Evolutionary conservation across 2,113 vertebrate species (phyloP), one percentile per base, ranked within the genome.

Genomic region (Spermophilus dauricus): DNA sequence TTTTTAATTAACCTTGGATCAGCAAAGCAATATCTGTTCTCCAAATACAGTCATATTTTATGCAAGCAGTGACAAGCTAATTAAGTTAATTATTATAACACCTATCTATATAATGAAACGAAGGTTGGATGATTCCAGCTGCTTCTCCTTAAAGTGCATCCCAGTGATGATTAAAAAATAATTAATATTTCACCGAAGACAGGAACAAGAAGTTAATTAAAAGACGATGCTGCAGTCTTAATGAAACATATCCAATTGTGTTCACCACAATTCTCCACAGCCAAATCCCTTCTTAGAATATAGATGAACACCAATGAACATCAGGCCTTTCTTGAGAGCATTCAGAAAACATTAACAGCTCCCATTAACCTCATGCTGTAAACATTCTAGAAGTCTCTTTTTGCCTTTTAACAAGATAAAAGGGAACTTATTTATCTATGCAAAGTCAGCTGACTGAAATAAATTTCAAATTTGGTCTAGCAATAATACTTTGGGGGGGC

Each of bases 171-270:
- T 99, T 99, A 99, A 99, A 99, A 99, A 98, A 98, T 99, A 99
- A 99, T 99, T 99, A 99, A 98, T 98, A 98, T 98, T 98, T 98
- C 97, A 98, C 98, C 98, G 98, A 98, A 98, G 98, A 98, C 98
- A 98, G 98, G 98, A 99, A 98, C 98, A 98, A 98, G 98, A 98
- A 99, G 98, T 99, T 99, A 99, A 99, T 99, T 99, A 99, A 99
- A 98, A 98, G 98, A 98, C 48, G 75, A 97, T 98, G 98, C 97
- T 97, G 91, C 96, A 98, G 98, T 97, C 97, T 97, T 99, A 99
- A 99, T 99, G 98, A 98, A 99, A 98, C 98, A 98, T 96, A 95
- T 95, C 95, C 96, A 96, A 67, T 96, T 98, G 95, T 93, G 90
- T 98, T 96, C 95, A 34, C 92, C 94, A 85, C 34, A 30, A 85